These are phyloP conservation scores for Erebia epiphron DNA, from an alignment of 2,888 invertebrate species.

Conservation along the genomic window DNA sequence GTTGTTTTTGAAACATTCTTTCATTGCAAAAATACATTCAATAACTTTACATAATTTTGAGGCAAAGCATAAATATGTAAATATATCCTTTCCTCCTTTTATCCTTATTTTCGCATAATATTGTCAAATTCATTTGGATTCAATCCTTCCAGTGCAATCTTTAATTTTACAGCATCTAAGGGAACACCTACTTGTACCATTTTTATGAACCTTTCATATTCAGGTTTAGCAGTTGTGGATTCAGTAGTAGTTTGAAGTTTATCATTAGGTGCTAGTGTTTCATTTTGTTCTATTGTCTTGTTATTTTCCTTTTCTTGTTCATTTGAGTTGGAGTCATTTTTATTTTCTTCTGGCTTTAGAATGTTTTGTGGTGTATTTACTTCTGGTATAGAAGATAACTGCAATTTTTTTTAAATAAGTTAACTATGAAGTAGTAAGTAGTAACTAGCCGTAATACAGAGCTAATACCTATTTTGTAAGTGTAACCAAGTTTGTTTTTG, in stretches of 20 bases:
- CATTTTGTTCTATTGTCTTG: background rate
- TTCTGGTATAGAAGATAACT: conserved; percentile 82
- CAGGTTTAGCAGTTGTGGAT: conserved; percentile 75
- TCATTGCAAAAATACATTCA: conserved; percentile 23
- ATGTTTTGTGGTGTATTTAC: conserved; percentile 48
- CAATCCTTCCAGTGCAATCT: conserved; percentile 92
- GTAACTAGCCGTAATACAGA: too few relatives aligned
- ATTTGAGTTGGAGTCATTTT: conserved; percentile 22
- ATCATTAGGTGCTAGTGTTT: conserved; percentile 22
- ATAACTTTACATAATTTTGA: conserved; percentile 4
- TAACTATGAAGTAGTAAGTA: too few relatives aligned
- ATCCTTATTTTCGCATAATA: conserved; percentile 53
- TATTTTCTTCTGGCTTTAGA: conserved; percentile 21
- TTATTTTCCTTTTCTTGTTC: conserved; percentile 24
- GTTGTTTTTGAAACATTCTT: conserved; percentile 18
- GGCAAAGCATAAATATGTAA: conserved; percentile 14
- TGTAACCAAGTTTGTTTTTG: too few relatives aligned
- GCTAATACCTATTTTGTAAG: too few relatives aligned
- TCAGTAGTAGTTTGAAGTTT: conserved; percentile 21
- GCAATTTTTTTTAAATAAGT: conserved; percentile 41
- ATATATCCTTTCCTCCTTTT: conserved; percentile 20
- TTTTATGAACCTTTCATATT: conserved; percentile 91
- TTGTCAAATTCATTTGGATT: conserved; percentile 87
- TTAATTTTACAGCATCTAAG: conserved; percentile 90
- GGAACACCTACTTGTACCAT: conserved; percentile 96